Evolutionary conservation across 2,888 invertebrate genomes (phyloP).

Genomic region (Tetragonula carbonaria): DNA sequence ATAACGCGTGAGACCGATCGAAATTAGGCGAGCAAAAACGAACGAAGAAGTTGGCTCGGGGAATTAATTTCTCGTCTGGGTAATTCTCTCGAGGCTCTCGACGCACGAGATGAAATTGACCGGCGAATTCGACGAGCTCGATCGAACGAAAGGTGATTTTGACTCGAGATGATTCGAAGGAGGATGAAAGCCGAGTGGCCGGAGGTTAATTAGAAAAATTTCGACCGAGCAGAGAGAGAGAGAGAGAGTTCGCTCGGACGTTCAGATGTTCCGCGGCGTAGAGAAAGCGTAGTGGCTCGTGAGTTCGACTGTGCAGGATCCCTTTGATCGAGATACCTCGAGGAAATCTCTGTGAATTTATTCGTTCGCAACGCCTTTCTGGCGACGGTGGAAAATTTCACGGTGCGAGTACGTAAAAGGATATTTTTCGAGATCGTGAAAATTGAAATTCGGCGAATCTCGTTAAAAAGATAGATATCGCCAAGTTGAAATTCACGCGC

Average conservation of each 20-base stretch:
- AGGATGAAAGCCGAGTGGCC: background rate
- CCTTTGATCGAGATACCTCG: slow-evolving; percentile 20
- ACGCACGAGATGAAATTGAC: background rate
- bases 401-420: background rate
- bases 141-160: background rate
- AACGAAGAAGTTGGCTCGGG: too few relatives aligned
- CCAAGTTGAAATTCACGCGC: too few relatives aligned
- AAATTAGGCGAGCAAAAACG: slow-evolving; percentile 4
- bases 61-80: background rate
- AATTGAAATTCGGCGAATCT: background rate
- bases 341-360: slow-evolving; percentile 4
- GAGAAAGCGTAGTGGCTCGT: slow-evolving; percentile 18
- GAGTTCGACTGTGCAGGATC: slow-evolving; percentile 5
- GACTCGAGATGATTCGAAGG: background rate
- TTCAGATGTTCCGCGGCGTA: background rate
- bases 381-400: background rate
- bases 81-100: slow-evolving; percentile 3
- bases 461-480: background rate
- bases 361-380: slow-evolving; percentile 6
- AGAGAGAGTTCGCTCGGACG: background rate
- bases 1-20: slow-evolving; percentile 15
- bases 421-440: background rate
- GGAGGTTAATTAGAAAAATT: background rate
- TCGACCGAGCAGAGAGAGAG: too few relatives aligned
- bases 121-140: background rate